A percentile compares a stretch with the other conserved stretches of the same genome.
These are phyloP conservation scores for Lepeophtheirus salmonis DNA, from an alignment of 1,140 invertebrate species.

Conservation along the genomic window DNA sequence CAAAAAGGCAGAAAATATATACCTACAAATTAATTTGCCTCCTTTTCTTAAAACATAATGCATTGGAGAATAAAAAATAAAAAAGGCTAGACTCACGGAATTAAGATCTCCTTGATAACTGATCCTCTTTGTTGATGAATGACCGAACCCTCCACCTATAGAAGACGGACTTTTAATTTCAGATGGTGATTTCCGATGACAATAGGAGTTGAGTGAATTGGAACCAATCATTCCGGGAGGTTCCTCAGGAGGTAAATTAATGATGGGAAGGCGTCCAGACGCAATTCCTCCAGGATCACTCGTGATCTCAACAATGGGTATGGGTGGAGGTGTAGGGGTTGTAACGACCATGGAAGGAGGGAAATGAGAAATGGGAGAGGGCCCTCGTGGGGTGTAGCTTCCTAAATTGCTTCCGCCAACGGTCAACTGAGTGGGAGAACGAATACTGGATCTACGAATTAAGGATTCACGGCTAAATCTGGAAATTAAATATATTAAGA, in stretches of 20 bases:
- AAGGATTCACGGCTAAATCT: not conserved
- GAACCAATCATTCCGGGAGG: no score
- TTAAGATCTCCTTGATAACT: not conserved
- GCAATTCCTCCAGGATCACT: not conserved
- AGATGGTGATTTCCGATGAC: not conserved
- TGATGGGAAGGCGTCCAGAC: not conserved
- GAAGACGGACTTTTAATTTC: not conserved
- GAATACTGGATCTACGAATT: not conserved
- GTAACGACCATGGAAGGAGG: not conserved
- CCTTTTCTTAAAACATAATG: no score
- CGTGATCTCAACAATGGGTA: not conserved
- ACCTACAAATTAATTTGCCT: no score
- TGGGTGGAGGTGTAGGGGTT: not conserved
- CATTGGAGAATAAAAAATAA: no score
- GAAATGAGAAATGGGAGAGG: not conserved
- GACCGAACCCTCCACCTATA: no score
- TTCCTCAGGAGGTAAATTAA: not conserved
- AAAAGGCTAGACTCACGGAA: not conserved
- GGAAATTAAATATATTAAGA: no score
- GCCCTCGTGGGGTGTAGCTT: not conserved
- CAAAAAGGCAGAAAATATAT: no score
- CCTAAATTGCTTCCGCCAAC: no score
- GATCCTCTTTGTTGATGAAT: not conserved
- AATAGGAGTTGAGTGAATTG: no score
- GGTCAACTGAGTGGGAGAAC: not conserved